Evolutionary conservation across 2,888 invertebrate species (phyloP).

Genomic region (Cataglyphis altisquamis): DNA sequence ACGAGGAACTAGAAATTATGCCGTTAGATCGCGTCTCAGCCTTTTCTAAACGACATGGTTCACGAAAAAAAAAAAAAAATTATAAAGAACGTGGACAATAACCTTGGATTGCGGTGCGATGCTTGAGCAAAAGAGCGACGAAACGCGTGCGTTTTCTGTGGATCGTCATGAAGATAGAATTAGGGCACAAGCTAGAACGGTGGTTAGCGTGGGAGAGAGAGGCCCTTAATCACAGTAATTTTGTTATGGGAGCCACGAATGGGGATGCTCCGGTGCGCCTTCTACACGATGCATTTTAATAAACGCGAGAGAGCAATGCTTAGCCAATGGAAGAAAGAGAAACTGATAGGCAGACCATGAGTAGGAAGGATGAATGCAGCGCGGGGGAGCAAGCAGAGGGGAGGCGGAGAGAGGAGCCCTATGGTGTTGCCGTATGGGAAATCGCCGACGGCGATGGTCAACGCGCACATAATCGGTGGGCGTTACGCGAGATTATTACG

Average conservation of each 20-base stretch:
- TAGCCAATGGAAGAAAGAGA: conserved; percentile 53
- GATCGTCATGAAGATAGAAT: conserved; percentile 72
- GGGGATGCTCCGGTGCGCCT: conserved; percentile 62
- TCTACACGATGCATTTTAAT: conserved; percentile 78
- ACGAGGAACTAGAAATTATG: conserved; percentile 59
- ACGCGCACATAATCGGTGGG: conserved; percentile 83
- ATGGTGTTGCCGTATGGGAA: conserved; percentile 82
- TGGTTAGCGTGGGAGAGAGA: conserved; percentile 81
- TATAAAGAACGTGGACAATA: conserved; percentile 15
- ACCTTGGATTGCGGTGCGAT: conserved; percentile 60
- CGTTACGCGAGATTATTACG: conserved; percentile 80
- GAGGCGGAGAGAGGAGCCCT: conserved; percentile 58
- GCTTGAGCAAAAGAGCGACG: conserved; percentile 48
- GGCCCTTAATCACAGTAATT: conserved; percentile 82
- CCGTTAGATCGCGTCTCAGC: conserved; percentile 54
- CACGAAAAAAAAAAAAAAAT: conserved; percentile 29
- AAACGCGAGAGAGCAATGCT: conserved; percentile 70
- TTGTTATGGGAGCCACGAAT: conserved; percentile 76
- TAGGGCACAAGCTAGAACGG: conserved; percentile 75
- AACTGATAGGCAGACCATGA: conserved; percentile 3
- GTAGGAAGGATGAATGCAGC: not conserved
- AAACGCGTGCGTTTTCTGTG: conserved; percentile 52
- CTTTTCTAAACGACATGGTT: conserved; percentile 58
- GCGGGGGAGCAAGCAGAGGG: conserved; percentile 12
- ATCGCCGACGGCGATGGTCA: conserved; percentile 80